Conservation (phyloP, 2,888 invertebrate species). For the Saturnia pavonia region DNA sequence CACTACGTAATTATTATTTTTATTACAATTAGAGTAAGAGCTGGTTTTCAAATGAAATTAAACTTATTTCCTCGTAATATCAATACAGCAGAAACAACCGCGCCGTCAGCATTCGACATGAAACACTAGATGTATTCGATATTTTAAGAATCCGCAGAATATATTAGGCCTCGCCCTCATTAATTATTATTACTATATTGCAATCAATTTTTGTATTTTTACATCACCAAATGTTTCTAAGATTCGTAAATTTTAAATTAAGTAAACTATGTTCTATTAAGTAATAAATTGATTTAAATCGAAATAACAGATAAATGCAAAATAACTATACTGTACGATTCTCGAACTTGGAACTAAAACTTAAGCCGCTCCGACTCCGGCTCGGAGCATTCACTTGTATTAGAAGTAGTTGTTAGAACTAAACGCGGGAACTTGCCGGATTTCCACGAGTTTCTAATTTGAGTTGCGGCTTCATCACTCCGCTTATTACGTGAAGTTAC, state of each 20-base stretch:
- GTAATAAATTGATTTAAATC: background rate
- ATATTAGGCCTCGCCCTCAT: no score
- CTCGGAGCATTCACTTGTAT: constrained; percentile 19
- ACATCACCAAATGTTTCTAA: no score
- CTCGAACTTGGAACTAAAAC: background rate
- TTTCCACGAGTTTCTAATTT: constrained; percentile 21
- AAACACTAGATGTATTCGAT: background rate
- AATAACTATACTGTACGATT: background rate
- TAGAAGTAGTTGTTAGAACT: constrained; percentile 17
- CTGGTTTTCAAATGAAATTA: background rate
- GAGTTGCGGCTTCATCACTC: constrained; percentile 19
- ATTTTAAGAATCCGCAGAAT: background rate
- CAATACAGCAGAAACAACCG: background rate
- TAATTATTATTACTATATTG: no score
- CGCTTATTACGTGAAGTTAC: constrained; percentile 8
- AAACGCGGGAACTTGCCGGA: constrained; percentile 14
- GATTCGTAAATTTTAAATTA: no score
- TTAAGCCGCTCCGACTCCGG: constrained; percentile 3
- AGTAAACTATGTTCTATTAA: background rate
- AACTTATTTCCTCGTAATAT: background rate
- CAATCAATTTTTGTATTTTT: no score
- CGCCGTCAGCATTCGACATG: background rate
- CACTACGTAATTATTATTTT: no score
- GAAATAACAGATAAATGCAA: background rate
- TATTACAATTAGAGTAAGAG: no score